Evolutionary conservation across 2,113 vertebrate genomes (phyloP).

Genomic region (Syngnathus scovelli): DNA sequence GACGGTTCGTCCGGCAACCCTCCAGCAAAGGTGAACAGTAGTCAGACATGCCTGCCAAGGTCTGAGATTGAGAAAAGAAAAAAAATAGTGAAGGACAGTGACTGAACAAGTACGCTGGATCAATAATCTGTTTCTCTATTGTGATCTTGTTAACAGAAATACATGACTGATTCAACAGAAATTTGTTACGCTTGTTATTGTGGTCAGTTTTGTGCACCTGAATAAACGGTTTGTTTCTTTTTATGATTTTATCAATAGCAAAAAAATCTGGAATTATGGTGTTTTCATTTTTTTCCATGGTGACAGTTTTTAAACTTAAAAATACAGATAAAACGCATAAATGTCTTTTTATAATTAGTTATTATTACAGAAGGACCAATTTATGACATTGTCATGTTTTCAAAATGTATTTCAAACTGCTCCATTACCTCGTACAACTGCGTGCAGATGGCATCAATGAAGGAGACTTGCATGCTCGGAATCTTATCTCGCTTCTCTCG

Average conservation of each 20-base stretch:
- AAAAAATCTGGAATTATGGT: too few species aligned
- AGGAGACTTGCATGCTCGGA: slow-evolving; percentile 98
- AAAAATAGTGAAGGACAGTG: not conserved
- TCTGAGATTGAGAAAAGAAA: slow-evolving; percentile 63
- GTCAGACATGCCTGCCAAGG: slow-evolving; percentile 81
- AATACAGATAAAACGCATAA: too few species aligned
- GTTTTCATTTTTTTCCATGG: not conserved
- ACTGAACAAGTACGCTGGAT: not conserved
- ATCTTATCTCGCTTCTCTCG: slow-evolving; percentile 97
- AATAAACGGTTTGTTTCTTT: too few species aligned
- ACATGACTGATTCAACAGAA: not conserved
- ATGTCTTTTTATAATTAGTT: not conserved
- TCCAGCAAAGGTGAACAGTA: slow-evolving; percentile 87
- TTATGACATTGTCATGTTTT: not conserved
- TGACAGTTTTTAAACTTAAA: not conserved
- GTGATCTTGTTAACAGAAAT: not conserved
- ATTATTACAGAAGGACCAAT: not conserved
- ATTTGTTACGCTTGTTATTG: not conserved
- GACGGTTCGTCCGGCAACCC: slow-evolving; percentile 87
- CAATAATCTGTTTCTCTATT: not conserved
- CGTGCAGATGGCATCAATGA: slow-evolving; percentile 93
- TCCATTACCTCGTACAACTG: slow-evolving; percentile 89
- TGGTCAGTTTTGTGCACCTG: not conserved
- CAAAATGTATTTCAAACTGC: too few species aligned
- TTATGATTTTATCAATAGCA: too few species aligned